Base-by-base conservation (phyloP, 2,888 invertebrate genomes). In the Toxonevra muliebris region DNA sequence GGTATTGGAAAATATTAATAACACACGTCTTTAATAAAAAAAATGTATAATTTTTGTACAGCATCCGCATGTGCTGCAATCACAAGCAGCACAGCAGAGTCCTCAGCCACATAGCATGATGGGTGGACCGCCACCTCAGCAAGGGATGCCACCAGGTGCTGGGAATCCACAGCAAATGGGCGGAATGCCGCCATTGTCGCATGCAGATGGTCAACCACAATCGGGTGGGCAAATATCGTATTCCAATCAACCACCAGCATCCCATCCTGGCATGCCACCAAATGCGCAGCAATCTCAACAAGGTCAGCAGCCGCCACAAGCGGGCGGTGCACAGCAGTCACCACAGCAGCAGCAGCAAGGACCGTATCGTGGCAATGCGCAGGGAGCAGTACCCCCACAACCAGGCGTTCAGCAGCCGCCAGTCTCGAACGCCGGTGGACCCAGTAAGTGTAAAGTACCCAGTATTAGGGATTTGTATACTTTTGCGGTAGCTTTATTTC, bases 61-160 rank as follows among this genome's bases (percentile, higher is more conserved):
- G 88, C 88, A 90, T 69, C 90, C 89, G 40, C 89, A 89, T 82
- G 86, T 88, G 68, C 82, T 88, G 74, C 85, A 85, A 67, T 76
- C 82, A 4, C 84, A 84, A 73, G 80, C 79, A 4, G 80, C 80
- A 68, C 81, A 81, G 53, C 83, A 82, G 64, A 82, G 84, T 13
- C 82, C 85, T 4, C 85, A 79, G 2, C 80, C 84, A 12, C 86
- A 79, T 48, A 82, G 80, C 1, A 82, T 84, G 78, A 78, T 83
- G 72, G 77, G 77, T 10, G 79, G 81, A 7, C 73, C 72, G n/a
- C 73, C 72, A 13, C 75, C 74, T 40, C 79, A 74, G 41, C 70
- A 69, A 40, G 70, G 73, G 2, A 73, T 70, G 12, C 13, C 75
- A 11, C 76, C 79, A 72, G 75, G 77, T 74, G 67, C 81, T 74